These are phyloP conservation scores for Cephalotes varians DNA, from an alignment of 2,888 invertebrate genomes.

Conservation along the genomic window DNA sequence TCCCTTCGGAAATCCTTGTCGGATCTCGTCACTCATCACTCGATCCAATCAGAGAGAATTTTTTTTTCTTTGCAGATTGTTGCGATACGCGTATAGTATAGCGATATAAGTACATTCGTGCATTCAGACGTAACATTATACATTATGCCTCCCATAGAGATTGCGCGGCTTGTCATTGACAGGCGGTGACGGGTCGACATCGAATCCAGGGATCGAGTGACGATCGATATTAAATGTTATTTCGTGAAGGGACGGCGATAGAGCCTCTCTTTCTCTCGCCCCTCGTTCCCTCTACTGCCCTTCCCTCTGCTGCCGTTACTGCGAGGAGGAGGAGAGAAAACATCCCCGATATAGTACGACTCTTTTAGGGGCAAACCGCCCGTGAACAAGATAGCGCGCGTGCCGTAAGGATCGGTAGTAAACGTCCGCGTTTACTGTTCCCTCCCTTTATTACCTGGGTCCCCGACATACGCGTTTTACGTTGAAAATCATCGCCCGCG, in stretches of 20 bases:
- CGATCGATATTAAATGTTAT: constrained; percentile 81
- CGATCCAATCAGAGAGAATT: not conserved
- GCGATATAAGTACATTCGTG: constrained; percentile 20
- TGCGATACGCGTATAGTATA: not conserved
- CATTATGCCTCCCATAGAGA: constrained; percentile 27
- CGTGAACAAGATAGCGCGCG: constrained; percentile 82
- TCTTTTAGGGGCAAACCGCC: constrained; percentile 82
- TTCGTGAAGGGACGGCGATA: constrained; percentile 70
- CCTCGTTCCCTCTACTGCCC: not conserved
- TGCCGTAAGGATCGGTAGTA: constrained; percentile 69
- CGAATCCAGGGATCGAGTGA: constrained; percentile 70
- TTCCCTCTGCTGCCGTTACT: not conserved
- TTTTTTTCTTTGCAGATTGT: constrained; percentile 20
- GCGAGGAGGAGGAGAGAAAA: not conserved
- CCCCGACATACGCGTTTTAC: constrained; percentile 56
- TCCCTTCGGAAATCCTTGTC: too few species aligned
- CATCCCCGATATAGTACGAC: constrained; percentile 68
- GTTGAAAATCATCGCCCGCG: constrained; percentile 65
- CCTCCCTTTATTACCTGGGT: constrained; percentile 57
- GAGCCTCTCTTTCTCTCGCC: constrained; percentile 54
- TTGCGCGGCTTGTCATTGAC: constrained; percentile 49
- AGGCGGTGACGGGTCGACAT: constrained; percentile 65
- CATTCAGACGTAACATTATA: constrained; percentile 42
- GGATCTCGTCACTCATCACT: not conserved
- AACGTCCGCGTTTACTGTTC: constrained; percentile 68